Conservation (phyloP, 2,113 vertebrate species). For the Spilogale gracilis region DNA sequence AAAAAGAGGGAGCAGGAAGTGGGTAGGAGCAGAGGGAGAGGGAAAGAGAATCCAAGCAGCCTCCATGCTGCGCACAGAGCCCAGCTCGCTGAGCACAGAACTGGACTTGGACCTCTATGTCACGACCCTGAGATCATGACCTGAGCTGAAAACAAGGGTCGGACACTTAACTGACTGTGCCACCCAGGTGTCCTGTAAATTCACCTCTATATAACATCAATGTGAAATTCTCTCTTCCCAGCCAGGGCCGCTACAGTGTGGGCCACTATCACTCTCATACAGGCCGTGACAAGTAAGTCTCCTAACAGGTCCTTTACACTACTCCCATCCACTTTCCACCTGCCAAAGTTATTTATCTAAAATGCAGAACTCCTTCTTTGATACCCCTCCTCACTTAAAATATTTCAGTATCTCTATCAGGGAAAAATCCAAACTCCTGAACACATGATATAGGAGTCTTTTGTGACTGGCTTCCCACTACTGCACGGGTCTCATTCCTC, state of each 20-base stretch:
- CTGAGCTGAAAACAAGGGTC: not conserved
- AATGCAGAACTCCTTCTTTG: not conserved
- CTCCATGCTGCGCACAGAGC: not conserved
- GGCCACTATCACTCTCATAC: not conserved
- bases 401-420: not conserved
- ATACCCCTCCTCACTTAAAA: not conserved
- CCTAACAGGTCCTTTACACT: not conserved
- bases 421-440: not conserved
- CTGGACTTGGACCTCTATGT: not conserved
- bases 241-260: not conserved
- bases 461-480: not conserved
- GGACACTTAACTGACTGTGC: not conserved
- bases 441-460: not conserved
- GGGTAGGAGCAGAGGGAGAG: not conserved
- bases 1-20: not conserved
- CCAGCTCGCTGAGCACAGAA: not conserved
- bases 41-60: not conserved
- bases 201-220: not conserved
- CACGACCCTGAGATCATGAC: not conserved
- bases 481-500: not conserved
- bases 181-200: not conserved
- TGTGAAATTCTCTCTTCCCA: not conserved
- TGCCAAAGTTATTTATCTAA: not conserved
- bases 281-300: not conserved
- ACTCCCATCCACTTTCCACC: not conserved